Evolutionary conservation across 2,113 vertebrate species (phyloP).

Genomic region (Probosciger aterrimus): DNA sequence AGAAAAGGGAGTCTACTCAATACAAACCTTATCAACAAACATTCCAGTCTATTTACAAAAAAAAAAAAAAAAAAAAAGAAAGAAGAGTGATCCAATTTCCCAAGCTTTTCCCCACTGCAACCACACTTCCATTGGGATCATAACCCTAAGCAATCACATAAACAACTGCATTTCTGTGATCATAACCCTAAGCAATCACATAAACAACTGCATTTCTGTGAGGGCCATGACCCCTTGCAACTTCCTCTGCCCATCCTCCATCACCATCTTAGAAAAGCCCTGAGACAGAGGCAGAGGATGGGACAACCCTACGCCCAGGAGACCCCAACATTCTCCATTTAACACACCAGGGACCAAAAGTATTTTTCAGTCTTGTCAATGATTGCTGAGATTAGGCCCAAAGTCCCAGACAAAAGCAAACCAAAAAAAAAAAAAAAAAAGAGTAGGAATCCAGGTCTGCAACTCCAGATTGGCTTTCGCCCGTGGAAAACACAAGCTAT

Average conservation of each 20-base stretch:
- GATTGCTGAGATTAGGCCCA: neutral
- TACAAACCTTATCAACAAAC: neutral
- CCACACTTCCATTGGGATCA: neutral
- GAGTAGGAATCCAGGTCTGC: neutral
- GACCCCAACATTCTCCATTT: neutral
- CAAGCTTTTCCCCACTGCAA: neutral
- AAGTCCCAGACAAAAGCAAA: neutral
- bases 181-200: neutral
- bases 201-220: neutral
- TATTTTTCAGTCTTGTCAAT: neutral
- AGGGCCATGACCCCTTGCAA: neutral
- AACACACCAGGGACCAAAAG: neutral
- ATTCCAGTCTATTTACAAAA: neutral
- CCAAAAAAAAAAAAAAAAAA: neutral
- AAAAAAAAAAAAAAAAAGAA: neutral
- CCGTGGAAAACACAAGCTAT: neutral
- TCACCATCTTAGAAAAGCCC: neutral
- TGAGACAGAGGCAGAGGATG: rapidly evolving
- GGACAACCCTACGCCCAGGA: rapidly evolving
- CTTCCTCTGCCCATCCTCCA: neutral
- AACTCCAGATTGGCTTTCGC: neutral
- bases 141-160: neutral
- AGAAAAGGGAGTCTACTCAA: neutral
- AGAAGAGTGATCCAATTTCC: neutral
- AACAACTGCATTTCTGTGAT: neutral